Conservation (phyloP, 1,140 invertebrate species). For the Uloborus diversus region DNA sequence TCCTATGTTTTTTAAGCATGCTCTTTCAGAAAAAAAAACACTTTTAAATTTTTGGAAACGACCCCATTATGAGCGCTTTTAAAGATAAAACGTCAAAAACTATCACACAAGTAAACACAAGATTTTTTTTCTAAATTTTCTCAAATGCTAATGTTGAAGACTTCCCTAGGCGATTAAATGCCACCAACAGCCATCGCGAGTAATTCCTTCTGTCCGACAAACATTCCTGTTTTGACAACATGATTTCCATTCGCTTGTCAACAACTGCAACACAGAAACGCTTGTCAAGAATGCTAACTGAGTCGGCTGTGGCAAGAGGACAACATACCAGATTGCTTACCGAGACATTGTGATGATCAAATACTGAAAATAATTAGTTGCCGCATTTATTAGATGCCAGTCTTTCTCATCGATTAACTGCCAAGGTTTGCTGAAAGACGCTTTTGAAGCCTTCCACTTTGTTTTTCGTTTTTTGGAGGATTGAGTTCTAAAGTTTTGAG, state of each 20-base stretch:
- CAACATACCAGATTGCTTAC: constrained; percentile 19
- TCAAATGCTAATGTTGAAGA: not conserved
- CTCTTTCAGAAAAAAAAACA: too few relatives aligned
- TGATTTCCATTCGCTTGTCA: not conserved
- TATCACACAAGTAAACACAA: too few relatives aligned
- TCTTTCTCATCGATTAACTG: constrained; percentile 10
- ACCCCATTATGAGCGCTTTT: too few relatives aligned
- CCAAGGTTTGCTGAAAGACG: not conserved
- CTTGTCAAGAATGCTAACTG: constrained; percentile 18
- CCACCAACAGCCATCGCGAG: not conserved
- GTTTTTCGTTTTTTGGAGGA: too few relatives aligned
- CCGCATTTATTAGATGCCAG: constrained; percentile 4
- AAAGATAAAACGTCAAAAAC: too few relatives aligned
- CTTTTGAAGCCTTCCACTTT: too few relatives aligned
- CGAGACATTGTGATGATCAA: constrained; percentile 33
- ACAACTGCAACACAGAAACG: not conserved
- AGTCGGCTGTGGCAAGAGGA: constrained; percentile 9
- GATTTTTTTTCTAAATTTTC: not conserved
- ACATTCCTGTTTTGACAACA: not conserved
- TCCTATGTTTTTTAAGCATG: too few relatives aligned
- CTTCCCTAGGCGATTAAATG: not conserved
- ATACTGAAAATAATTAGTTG: constrained; percentile 37
- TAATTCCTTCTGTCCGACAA: not conserved
- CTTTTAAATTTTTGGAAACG: too few relatives aligned
- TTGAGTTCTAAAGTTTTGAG: too few relatives aligned